Evolutionary conservation across 2,797 vertebrate species (phyloP).

Genomic region (Clarias fuscus): DNA sequence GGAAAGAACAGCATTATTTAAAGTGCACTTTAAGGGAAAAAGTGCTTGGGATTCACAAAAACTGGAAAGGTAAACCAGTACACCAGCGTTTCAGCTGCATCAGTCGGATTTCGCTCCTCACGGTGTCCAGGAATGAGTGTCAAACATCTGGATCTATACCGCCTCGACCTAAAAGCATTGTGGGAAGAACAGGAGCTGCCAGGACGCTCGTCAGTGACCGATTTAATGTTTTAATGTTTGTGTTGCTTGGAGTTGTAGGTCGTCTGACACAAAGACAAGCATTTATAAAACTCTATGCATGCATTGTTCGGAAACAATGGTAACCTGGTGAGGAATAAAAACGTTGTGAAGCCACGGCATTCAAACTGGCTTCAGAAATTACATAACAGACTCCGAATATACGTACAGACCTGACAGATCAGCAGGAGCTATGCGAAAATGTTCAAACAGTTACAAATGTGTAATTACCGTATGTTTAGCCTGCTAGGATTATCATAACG

Average conservation of each 20-base stretch:
- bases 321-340: not conserved
- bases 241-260: not conserved
- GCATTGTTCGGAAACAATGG: slow-evolving; percentile 18
- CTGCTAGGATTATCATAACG: not conserved
- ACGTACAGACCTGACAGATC: not conserved
- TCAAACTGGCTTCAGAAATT: not conserved
- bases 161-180: not conserved
- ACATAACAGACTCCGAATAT: not conserved
- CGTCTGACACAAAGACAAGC: not conserved
- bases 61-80: not conserved
- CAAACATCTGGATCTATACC: not conserved
- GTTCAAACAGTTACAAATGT: not conserved
- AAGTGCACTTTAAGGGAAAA: slow-evolving; percentile 9
- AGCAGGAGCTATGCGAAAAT: not conserved
- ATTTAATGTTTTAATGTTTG: not conserved
- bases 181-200: not conserved
- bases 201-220: not conserved
- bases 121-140: not conserved
- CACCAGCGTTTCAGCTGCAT: not conserved
- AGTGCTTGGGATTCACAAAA: not conserved
- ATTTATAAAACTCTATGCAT: not conserved
- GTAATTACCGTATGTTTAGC: not conserved
- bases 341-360: not conserved
- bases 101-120: not conserved
- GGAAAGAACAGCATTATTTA: slow-evolving; percentile 12